Conservation (phyloP, 2,113 vertebrate species). For the Leptobrachium ailaonicum region DNA sequence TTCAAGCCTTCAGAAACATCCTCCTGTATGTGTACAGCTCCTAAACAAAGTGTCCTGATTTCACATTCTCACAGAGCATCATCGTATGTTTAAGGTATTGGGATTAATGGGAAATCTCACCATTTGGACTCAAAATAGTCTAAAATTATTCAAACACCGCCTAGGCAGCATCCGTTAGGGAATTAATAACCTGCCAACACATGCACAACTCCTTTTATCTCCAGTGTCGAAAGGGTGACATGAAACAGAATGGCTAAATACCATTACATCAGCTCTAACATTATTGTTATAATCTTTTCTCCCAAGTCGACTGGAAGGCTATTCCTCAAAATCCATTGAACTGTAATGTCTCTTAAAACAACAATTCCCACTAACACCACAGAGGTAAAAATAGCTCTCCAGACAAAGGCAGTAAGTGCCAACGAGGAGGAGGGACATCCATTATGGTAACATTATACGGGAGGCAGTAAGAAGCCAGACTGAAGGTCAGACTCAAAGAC, state of each 20-base stretch:
- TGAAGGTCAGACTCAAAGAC: slow-evolving; percentile 20
- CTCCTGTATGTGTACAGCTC: too few species aligned
- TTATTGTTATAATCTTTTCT: background rate
- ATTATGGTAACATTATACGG: slow-evolving; percentile 36
- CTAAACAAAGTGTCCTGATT: too few species aligned
- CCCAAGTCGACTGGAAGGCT: background rate
- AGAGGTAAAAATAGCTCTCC: slow-evolving; percentile 15
- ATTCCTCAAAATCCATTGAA: slow-evolving; percentile 9
- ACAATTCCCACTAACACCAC: background rate
- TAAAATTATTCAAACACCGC: too few species aligned
- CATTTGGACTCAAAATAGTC: too few species aligned
- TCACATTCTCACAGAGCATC: too few species aligned
- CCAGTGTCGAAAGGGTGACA: too few species aligned
- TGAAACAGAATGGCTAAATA: background rate
- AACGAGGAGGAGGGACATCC: background rate
- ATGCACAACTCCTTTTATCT: too few species aligned
- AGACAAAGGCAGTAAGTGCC: slow-evolving; percentile 21
- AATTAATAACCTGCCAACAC: too few species aligned
- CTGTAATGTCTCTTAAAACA: background rate
- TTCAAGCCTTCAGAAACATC: too few species aligned
- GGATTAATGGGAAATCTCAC: too few species aligned
- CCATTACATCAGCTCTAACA: background rate
- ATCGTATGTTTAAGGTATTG: too few species aligned
- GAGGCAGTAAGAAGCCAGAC: slow-evolving; percentile 13
- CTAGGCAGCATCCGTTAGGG: too few species aligned